phyloP scores from a whole-genome alignment of 2,113 vertebrate genomes.

The Jaculus jaculus region DNA sequence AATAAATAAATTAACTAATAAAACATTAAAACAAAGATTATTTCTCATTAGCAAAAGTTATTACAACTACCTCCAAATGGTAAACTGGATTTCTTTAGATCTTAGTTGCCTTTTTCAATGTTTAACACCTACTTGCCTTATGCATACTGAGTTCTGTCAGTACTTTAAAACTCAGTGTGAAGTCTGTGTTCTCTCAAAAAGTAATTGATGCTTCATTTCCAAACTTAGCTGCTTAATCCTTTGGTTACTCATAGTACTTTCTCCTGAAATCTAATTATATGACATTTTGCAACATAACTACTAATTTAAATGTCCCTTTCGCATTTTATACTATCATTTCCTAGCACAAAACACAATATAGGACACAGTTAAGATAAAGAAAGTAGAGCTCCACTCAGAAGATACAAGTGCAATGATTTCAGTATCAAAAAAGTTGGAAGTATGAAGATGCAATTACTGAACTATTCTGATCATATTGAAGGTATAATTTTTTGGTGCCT shows the following conservation, averaged over 20 bases:
- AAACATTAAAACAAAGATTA: too few species aligned
- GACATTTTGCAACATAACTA: neutral
- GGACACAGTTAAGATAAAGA: neutral
- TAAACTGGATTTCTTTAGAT: neutral
- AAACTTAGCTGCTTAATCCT: neutral
- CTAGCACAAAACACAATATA: neutral
- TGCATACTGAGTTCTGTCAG: neutral
- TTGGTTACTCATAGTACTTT: neutral
- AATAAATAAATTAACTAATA: too few species aligned
- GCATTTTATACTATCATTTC: neutral
- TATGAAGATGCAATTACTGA: neutral
- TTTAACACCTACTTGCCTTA: neutral
- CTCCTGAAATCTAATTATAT: neutral
- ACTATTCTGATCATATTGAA: neutral
- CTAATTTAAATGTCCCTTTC: neutral
- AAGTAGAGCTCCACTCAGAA: neutral
- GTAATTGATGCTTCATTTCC: neutral
- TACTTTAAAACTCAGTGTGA: neutral
- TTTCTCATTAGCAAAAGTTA: neutral
- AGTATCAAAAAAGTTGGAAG: neutral
- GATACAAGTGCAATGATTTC: neutral
- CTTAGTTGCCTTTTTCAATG: neutral
- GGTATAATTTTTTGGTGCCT: fast-evolving
- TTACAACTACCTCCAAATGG: neutral
- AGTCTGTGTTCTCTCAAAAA: neutral